These are phyloP conservation scores for Sinocyclocheilus anshuiensis DNA, from an alignment of 2,113 vertebrate species.

Conservation along the genomic window DNA sequence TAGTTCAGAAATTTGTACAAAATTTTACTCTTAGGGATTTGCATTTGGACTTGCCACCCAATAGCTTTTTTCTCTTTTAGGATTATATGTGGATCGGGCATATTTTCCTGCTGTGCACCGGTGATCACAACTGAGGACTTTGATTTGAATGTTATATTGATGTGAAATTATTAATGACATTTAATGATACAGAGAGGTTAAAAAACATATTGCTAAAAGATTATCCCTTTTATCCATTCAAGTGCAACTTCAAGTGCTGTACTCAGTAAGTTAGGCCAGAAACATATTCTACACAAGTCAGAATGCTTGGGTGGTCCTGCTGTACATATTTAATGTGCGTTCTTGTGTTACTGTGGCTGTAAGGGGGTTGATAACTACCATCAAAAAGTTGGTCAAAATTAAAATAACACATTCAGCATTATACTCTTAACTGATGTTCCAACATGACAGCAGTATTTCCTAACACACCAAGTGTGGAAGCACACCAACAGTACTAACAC, in stretches of 20 bases:
- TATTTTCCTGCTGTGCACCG: neutral
- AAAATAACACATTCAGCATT: neutral
- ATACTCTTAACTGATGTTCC: neutral
- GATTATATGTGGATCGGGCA: neutral
- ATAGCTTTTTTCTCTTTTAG: neutral
- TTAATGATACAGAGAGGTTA: neutral
- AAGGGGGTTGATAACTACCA: neutral
- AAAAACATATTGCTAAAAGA: conserved; percentile 24
- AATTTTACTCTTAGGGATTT: neutral
- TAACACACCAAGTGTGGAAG: too few relatives aligned
- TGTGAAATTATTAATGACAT: neutral
- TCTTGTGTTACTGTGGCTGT: neutral
- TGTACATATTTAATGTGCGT: neutral
- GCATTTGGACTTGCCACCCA: neutral
- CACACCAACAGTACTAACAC: too few relatives aligned
- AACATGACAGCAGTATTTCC: too few relatives aligned
- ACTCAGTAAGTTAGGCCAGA: neutral
- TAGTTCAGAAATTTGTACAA: neutral
- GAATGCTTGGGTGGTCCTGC: neutral
- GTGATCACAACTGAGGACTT: neutral
- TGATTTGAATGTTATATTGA: neutral
- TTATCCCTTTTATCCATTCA: neutral
- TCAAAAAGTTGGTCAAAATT: neutral
- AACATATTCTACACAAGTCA: neutral
- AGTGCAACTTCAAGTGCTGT: neutral